Evolutionary conservation across 2,797 vertebrate genomes (phyloP).

Genomic region (Linurgus olivaceus): DNA sequence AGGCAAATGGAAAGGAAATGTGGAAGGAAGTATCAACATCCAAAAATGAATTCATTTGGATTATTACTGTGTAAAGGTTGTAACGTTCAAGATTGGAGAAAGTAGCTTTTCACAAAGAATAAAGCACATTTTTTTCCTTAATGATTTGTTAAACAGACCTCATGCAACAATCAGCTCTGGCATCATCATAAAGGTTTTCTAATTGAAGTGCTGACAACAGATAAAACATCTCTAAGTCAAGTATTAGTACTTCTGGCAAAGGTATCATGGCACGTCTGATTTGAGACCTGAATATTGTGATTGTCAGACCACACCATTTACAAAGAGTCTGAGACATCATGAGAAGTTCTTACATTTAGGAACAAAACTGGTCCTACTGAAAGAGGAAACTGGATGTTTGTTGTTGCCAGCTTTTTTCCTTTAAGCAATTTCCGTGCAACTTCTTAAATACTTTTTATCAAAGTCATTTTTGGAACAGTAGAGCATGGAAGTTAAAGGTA

Average conservation of each 20-base stretch:
- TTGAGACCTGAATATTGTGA: neutral
- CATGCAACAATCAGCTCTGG: neutral
- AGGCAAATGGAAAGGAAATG: slow-evolving; percentile 16
- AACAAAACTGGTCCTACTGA: neutral
- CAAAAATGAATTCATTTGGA: neutral
- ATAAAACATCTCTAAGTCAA: neutral
- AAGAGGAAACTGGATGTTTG: neutral
- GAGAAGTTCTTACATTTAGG: neutral
- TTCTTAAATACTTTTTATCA: neutral
- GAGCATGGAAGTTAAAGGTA: neutral
- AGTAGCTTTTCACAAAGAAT: neutral
- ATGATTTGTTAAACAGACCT: neutral
- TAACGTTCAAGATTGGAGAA: slow-evolving; percentile 32
- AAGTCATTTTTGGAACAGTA: neutral
- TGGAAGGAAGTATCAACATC: neutral
- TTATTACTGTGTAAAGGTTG: neutral
- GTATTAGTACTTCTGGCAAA: neutral
- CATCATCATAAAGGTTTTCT: neutral
- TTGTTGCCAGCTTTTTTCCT: neutral
- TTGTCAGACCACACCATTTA: neutral
- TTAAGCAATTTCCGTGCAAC: neutral
- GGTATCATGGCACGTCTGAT: neutral
- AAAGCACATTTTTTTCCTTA: neutral
- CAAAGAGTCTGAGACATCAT: neutral
- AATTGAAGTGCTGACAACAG: neutral